Base-by-base conservation (phyloP, 2,888 invertebrate species). In the Nephrotoma appendiculata region DNA sequence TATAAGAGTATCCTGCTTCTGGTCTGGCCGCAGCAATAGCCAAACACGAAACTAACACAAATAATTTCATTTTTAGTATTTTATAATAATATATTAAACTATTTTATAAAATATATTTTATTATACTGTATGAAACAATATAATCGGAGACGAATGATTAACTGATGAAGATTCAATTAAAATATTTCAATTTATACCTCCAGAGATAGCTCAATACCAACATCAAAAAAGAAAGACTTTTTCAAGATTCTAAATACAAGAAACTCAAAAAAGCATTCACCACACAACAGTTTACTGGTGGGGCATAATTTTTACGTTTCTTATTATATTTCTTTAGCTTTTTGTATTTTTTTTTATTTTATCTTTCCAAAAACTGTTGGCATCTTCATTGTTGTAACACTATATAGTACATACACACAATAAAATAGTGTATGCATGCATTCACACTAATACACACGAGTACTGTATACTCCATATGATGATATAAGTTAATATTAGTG, bases 101-200 rank as follows among this genome's bases (percentile, higher is more conserved):
- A 71, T 71, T 71, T 71, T 71, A 71, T 71, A 71, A 71, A 71
- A 71, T 84, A 84, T 84, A 42, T 84, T 84, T 41, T 84, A 84
- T n/a, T 43, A 42, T 84, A 42, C 83, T 84, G 43, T 83, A 42
- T 84, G 84, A 45, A 48, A 44, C 48, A 86, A 48, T 86, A 41
- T 41, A 45, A 48, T 86, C 83, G 41, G 90, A 91, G 90, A 90
- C 91, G 90, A 90, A 91, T 91, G 90, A 90, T 92, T 91, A 90
- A 92, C 91, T 92, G 92, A 91, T 91, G 90, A 91, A 90, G 89
- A 89, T 89, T 89, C 90, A 89, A 89, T 89, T 89, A 89, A 90
- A 89, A 90, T 90, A 91, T 91, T 71, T 89, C 91, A 90, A 91
- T 92, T 92, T 92, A 92, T 92, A 92, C 91, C 89, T 89, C 91